phyloP scores from a whole-genome alignment of 2,888 invertebrate species.

The Lithophane socia region DNA sequence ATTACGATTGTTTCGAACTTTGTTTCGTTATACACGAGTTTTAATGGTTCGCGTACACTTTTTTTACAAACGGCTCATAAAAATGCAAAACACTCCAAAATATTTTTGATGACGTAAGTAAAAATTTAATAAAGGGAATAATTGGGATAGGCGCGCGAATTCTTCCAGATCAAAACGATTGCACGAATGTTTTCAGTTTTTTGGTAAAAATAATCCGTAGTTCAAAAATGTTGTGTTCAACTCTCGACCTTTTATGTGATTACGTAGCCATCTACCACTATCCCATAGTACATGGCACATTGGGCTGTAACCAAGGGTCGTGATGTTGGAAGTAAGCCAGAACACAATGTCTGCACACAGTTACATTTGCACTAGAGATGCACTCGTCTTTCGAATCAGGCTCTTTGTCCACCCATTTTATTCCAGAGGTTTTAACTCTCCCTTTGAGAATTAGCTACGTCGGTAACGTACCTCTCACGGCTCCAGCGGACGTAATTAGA shows the following conservation, averaged over 20 bases:
- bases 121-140: constrained; percentile 44
- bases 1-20: constrained; percentile 54
- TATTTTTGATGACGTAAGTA: constrained; percentile 20
- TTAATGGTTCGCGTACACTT: neutral
- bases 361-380: constrained; percentile 80
- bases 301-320: constrained; percentile 77
- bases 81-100: constrained; percentile 18
- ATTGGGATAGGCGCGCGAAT: constrained; percentile 21
- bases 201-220: constrained; percentile 1
- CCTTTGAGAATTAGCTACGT: constrained; percentile 55
- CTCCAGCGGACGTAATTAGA: constrained; percentile 50
- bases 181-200: constrained; percentile 7
- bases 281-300: constrained; percentile 69
- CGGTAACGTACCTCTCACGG: constrained; percentile 15
- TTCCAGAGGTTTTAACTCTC: constrained; percentile 48
- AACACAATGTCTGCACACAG: constrained; percentile 82
- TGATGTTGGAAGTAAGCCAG: constrained; percentile 83
- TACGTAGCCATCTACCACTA: constrained; percentile 64
- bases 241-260: constrained; percentile 48
- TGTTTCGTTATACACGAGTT: constrained; percentile 44
- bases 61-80: constrained; percentile 25
- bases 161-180: constrained; percentile 8
- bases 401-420: constrained; percentile 59
- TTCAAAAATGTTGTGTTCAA: constrained; percentile 4
- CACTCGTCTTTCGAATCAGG: constrained; percentile 62